A percentile compares a stretch with the other conserved stretches of the same genome.
Conservation (phyloP, 2,888 invertebrate species). For the Nymphalis c-album region DNA sequence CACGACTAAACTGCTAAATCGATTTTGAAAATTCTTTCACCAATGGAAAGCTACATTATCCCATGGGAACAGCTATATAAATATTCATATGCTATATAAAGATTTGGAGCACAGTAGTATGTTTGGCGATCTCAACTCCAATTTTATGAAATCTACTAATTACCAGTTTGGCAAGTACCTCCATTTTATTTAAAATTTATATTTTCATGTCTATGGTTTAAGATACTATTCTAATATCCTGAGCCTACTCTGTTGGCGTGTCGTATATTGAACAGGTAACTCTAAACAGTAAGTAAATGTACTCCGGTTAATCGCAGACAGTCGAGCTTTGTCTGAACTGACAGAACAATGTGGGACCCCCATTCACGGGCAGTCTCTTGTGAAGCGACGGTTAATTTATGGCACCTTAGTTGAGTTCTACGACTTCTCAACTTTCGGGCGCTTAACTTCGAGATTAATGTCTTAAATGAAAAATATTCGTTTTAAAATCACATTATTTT, state of each 20-base stretch:
- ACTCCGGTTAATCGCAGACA: conserved; percentile 58
- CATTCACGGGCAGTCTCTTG: conserved; percentile 59
- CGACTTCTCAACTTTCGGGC: conserved; percentile 37
- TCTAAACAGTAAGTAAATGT: conserved; percentile 27
- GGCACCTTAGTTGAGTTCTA: conserved; percentile 43
- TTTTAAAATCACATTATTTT: background rate
- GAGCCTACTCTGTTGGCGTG: background rate
- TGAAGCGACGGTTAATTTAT: conserved; percentile 56
- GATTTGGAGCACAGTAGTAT: no score
- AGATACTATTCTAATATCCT: background rate
- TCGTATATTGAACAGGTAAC: conserved; percentile 11
- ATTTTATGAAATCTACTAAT: no score
- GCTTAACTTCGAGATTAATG: conserved; percentile 36
- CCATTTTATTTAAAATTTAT: no score
- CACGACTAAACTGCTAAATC: no score
- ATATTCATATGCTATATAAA: no score
- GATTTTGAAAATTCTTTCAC: no score
- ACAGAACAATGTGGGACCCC: conserved; percentile 65
- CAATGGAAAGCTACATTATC: no score
- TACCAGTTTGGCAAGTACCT: no score
- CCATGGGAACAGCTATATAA: no score
- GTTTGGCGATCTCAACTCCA: no score
- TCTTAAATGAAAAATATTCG: conserved; percentile 12
- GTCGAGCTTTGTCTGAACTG: conserved; percentile 67
- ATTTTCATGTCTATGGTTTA: background rate